phyloP scores from a whole-genome alignment of 2,888 invertebrate species.

The Heteromyza rotundicornis region DNA sequence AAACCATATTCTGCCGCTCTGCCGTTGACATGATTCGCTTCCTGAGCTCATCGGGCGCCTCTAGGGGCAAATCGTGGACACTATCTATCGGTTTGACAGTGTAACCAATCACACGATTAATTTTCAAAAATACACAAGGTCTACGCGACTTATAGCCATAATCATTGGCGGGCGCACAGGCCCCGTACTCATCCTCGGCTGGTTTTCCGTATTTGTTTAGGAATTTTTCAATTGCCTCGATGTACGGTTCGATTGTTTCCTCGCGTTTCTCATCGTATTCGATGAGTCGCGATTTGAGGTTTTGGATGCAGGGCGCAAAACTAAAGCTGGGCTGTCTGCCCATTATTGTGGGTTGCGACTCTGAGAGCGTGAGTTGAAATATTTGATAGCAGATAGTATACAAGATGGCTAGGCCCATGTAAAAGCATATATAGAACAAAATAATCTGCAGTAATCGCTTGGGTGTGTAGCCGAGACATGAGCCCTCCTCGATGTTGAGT shows the following conservation, averaged over 20 bases:
- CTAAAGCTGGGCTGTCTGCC: conserved; percentile 17
- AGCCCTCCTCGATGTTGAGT: conserved; percentile 2
- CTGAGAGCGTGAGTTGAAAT: background rate
- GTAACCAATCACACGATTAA: conserved; percentile 80
- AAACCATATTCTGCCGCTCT: conserved; percentile 68
- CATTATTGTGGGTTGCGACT: background rate
- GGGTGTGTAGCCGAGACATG: background rate
- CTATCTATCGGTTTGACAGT: conserved; percentile 69
- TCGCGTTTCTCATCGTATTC: background rate
- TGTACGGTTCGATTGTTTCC: background rate
- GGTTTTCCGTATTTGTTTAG: conserved; percentile 10
- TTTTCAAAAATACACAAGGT: conserved; percentile 81
- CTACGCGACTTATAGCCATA: conserved; percentile 73
- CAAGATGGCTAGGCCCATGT: background rate
- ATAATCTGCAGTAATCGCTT: background rate
- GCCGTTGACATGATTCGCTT: too few species aligned
- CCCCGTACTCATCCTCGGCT: conserved; percentile 49
- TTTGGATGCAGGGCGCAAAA: background rate
- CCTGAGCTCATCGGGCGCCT: conserved; percentile 67
- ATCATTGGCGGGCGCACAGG: conserved; percentile 62
- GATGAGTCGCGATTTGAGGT: background rate
- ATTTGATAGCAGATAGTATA: conserved; percentile 5
- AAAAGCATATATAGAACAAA: conserved; percentile 16
- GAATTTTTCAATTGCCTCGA: background rate
- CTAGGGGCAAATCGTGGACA: conserved; percentile 63